A percentile compares a stretch with the other conserved stretches of the same genome.
Conservation (phyloP, 2,113 vertebrate genomes). For the Tilapia sparmanii region DNA sequence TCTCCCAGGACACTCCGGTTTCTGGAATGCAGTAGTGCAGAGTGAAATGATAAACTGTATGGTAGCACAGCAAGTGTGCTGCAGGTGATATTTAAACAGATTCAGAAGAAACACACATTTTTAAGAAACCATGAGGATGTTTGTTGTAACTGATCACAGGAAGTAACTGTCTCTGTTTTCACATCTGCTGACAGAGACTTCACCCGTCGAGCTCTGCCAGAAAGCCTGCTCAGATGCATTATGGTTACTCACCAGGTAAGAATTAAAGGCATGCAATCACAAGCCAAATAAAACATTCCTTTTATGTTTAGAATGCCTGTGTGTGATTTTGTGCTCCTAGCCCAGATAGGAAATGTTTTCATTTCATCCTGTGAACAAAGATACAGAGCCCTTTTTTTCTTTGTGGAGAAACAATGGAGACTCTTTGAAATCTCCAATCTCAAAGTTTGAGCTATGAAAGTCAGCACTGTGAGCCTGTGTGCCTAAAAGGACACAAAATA, state of each 20-base stretch:
- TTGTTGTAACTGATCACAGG: slow-evolving; percentile 30
- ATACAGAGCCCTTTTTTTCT: background rate
- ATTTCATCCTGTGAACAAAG: background rate
- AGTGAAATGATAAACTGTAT: background rate
- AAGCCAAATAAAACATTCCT: background rate
- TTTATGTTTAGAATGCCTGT: background rate
- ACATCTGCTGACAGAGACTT: slow-evolving; percentile 52
- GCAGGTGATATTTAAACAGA: slow-evolving; percentile 37
- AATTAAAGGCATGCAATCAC: slow-evolving; percentile 18
- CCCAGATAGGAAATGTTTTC: background rate
- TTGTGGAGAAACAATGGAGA: background rate
- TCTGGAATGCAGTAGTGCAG: slow-evolving; percentile 32
- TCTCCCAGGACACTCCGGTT: slow-evolving; percentile 36
- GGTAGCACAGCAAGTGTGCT: background rate
- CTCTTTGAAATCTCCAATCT: background rate
- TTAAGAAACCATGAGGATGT: background rate
- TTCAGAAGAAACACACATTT: slow-evolving; percentile 20
- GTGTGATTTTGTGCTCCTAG: background rate
- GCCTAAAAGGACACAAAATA: slow-evolving; percentile 10
- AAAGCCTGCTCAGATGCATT: slow-evolving; percentile 35
- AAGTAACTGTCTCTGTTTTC: slow-evolving; percentile 40
- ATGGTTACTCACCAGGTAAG: slow-evolving; percentile 71
- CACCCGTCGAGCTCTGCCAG: slow-evolving; percentile 27
- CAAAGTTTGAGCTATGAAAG: slow-evolving; percentile 1
- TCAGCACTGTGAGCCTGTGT: background rate